Evolutionary conservation across 2,888 invertebrate genomes (phyloP).

Genomic region (Leucophenga maculata): DNA sequence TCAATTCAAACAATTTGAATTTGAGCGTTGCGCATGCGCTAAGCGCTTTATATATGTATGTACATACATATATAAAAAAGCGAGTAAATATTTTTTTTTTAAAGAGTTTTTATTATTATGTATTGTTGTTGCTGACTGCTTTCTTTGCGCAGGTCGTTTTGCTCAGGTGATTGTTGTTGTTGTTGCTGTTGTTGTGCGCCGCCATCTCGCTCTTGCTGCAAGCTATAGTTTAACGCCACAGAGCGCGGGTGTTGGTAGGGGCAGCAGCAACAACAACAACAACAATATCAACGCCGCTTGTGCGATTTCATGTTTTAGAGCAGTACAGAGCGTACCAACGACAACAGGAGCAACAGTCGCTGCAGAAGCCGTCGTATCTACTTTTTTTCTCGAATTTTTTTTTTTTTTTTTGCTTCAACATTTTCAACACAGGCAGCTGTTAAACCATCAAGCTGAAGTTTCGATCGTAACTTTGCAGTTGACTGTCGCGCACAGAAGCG

Average conservation of each 20-base stretch:
- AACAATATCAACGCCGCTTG: neutral
- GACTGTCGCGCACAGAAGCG: slow-evolving; percentile 73
- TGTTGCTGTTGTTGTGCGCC: neutral
- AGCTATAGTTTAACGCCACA: slow-evolving; percentile 39
- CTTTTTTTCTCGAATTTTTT: slow-evolving; percentile 37
- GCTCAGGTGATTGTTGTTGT: neutral
- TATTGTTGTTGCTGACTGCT: slow-evolving; percentile 12
- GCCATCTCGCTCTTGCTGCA: slow-evolving; percentile 28
- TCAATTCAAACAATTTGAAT: neutral
- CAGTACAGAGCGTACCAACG: slow-evolving; percentile 36
- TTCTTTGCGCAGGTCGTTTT: slow-evolving; percentile 13
- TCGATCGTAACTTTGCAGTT: slow-evolving; percentile 73
- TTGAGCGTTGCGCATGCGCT: slow-evolving; percentile 19
- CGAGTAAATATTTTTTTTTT: neutral
- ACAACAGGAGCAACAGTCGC: slow-evolving; percentile 50
- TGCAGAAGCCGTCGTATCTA: slow-evolving; percentile 61
- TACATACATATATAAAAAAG: neutral
- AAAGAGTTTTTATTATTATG: slow-evolving; percentile 10
- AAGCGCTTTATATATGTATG: neutral
- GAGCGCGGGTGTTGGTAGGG: slow-evolving; percentile 27
- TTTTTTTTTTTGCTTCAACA: slow-evolving; percentile 21
- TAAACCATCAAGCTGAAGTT: slow-evolving; percentile 72
- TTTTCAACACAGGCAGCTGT: slow-evolving; percentile 70
- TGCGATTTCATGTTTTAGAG: slow-evolving; percentile 24
- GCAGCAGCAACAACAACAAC: slow-evolving; percentile 1